These are phyloP conservation scores for Atrichornis clamosus DNA, from an alignment of 2,113 vertebrate genomes.

Conservation along the genomic window DNA sequence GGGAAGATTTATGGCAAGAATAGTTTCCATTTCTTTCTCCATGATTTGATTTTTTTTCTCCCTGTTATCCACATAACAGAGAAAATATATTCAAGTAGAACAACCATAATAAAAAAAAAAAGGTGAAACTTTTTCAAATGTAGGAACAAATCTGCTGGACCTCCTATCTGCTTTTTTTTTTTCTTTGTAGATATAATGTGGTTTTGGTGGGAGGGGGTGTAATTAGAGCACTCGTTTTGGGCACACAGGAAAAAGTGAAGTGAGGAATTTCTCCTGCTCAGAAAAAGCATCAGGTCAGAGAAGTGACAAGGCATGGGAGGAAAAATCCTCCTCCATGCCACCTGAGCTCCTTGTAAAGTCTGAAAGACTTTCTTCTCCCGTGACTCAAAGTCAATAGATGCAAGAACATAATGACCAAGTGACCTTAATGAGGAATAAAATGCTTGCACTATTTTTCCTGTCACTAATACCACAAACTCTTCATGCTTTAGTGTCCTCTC, in stretches of 20 bases:
- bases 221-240: not conserved
- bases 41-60: not conserved
- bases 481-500: not conserved
- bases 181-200: not conserved
- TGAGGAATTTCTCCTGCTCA: not conserved
- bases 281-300: not conserved
- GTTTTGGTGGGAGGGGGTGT: accelerated
- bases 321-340: not conserved
- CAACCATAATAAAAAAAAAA: not conserved
- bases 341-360: not conserved
- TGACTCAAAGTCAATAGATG: not conserved
- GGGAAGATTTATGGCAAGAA: conserved; percentile 23
- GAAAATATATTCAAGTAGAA: not conserved
- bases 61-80: not conserved
- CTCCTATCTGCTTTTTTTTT: not conserved
- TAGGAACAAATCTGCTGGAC: not conserved
- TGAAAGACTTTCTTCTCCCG: not conserved
- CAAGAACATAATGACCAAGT: not conserved
- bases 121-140: not conserved
- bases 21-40: conserved; percentile 17
- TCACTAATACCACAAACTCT: not conserved
- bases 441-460: not conserved
- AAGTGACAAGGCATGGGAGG: not conserved
- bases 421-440: not conserved
- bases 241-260: not conserved